Conservation (phyloP, 2,797 vertebrate species). For the Calcarius lapponicus region DNA sequence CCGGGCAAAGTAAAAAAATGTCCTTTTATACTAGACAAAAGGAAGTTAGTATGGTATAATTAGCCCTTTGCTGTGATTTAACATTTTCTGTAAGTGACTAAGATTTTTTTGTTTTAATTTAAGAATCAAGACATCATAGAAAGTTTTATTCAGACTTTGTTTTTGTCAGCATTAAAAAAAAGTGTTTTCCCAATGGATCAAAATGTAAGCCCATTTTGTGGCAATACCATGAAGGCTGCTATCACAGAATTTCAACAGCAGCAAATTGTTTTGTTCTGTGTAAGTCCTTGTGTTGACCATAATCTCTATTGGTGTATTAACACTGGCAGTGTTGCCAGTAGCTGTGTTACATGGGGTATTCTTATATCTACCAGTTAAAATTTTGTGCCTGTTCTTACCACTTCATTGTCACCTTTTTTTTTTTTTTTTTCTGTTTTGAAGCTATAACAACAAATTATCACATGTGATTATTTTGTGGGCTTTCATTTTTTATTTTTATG, state of each 20-base stretch:
- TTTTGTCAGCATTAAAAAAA: conserved; percentile 44
- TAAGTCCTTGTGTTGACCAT: not conserved
- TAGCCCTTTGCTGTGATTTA: conserved; percentile 69
- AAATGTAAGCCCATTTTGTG: conserved; percentile 1
- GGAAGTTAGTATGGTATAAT: conserved; percentile 69
- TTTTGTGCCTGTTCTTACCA: not conserved
- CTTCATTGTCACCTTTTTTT: not conserved
- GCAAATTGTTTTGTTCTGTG: not conserved
- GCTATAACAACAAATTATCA: not conserved
- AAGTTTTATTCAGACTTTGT: conserved; percentile 45
- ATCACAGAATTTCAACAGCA: conserved; percentile 17
- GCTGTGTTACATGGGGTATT: not conserved
- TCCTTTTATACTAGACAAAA: conserved; percentile 72
- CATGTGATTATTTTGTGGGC: not conserved
- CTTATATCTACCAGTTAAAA: not conserved
- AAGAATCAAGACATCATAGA: conserved; percentile 10
- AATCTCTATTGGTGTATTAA: not conserved
- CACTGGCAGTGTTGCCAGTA: not conserved
- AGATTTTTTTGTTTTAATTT: conserved; percentile 53
- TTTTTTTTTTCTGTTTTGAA: not conserved
- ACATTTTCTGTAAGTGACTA: conserved; percentile 50
- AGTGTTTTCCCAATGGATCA: not conserved
- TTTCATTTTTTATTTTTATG: not conserved
- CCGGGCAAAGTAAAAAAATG: conserved; percentile 76
- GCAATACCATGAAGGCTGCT: not conserved